A percentile compares a stretch with the other conserved stretches of the same genome.
These are phyloP conservation scores for Morinoia aosen DNA, from an alignment of 2,888 invertebrate species.

Conservation along the genomic window DNA sequence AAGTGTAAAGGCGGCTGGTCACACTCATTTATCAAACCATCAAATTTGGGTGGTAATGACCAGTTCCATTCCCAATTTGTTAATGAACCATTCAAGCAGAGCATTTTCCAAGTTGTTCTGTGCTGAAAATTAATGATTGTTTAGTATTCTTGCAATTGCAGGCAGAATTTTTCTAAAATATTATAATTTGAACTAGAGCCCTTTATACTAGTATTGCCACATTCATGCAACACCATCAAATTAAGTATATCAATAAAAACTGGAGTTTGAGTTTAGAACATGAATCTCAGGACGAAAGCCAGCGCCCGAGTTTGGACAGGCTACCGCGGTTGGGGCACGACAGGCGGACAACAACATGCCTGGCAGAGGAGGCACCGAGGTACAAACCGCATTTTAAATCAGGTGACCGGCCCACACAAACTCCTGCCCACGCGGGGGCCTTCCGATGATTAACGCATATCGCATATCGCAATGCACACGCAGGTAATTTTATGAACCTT, in stretches of 20 bases:
- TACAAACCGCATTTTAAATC: background rate
- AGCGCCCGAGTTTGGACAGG: no score
- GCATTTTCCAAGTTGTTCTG: background rate
- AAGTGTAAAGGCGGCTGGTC: background rate
- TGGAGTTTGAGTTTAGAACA: background rate
- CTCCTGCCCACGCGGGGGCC: background rate
- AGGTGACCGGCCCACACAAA: slow-evolving; percentile 10
- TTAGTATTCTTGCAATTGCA: no score
- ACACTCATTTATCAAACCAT: background rate
- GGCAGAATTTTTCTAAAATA: no score
- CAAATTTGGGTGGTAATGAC: background rate
- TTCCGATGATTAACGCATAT: background rate
- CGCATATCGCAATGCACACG: background rate
- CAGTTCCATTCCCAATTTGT: background rate
- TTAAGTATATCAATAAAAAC: background rate
- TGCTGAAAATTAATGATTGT: no score
- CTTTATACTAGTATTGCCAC: background rate
- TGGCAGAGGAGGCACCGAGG: background rate
- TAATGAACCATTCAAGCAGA: background rate
- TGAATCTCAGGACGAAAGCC: background rate
- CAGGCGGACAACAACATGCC: background rate
- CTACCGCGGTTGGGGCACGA: background rate
- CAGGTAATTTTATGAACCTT: background rate
- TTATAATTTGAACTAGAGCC: background rate
- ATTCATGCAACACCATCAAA: background rate